A percentile compares a stretch with the other conserved stretches of the same genome.
Conservation (phyloP, 2,113 vertebrate genomes). For the Echinops telfairi region DNA sequence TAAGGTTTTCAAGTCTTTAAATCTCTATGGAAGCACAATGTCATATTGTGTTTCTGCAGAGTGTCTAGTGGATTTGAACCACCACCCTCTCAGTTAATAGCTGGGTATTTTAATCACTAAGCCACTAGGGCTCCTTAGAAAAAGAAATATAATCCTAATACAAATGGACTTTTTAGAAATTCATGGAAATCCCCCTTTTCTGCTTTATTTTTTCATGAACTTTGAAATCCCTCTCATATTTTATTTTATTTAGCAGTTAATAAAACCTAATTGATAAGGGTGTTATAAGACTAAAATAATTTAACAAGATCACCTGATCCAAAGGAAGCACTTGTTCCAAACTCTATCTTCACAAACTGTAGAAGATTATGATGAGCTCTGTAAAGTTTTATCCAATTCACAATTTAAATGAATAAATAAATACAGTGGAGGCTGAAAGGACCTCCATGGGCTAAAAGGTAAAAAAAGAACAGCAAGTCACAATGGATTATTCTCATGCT, state of each 20-base stretch:
- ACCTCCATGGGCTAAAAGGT: neutral
- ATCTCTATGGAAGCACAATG: neutral
- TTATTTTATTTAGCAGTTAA: neutral
- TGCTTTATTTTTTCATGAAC: too few species aligned
- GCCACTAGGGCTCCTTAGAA: neutral
- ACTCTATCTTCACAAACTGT: neutral
- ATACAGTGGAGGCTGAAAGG: neutral
- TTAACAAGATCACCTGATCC: neutral
- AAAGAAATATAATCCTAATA: neutral
- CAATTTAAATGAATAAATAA: too few species aligned
- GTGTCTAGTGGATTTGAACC: neutral
- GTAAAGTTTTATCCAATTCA: too few species aligned
- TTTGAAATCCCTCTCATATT: neutral
- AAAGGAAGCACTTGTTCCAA: neutral
- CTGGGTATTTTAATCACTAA: neutral
- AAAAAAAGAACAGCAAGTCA: neutral
- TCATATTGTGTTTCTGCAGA: neutral
- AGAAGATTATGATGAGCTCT: neutral
- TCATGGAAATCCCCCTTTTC: too few species aligned
- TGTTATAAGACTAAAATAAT: neutral
- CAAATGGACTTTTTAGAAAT: too few species aligned
- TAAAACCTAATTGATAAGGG: neutral
- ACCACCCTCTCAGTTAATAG: neutral
- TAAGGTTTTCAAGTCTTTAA: neutral
- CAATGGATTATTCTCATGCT: neutral